Conservation (phyloP, 2,888 invertebrate genomes). For the Nesidiocoris tenuis region DNA sequence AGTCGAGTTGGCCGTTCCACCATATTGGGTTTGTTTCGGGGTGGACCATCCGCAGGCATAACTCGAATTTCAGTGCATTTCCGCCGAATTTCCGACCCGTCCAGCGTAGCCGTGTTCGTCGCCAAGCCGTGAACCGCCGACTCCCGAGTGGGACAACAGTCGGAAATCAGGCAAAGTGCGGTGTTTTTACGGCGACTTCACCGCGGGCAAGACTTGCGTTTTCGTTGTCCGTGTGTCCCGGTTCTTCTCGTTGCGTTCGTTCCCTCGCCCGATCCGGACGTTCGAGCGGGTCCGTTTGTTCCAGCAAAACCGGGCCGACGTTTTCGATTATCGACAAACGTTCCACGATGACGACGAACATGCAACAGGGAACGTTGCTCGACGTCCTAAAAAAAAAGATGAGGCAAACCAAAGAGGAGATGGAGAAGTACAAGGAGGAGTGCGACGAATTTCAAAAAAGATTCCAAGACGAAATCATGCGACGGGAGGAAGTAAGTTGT, state of each 20-base stretch:
- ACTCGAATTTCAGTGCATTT: background rate
- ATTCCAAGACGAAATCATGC: conserved; percentile 91
- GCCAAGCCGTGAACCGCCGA: background rate
- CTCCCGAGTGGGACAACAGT: background rate
- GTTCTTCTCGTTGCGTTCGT: background rate
- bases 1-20: conserved; percentile 37
- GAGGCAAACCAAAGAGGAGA: conserved; percentile 97
- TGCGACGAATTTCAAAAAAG: conserved; percentile 94
- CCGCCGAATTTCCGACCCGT: background rate
- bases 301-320: background rate
- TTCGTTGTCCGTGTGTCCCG: background rate
- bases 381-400: conserved; percentile 99
- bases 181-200: conserved; percentile 10
- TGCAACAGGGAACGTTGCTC: conserved; percentile 89
- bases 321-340: conserved; percentile 1
- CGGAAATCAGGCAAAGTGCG: background rate
- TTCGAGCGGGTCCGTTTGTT: background rate
- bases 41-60: background rate
- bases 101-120: background rate
- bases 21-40: conserved; percentile 35
- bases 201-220: background rate
- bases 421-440: conserved; percentile 97
- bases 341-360: conserved; percentile 77
- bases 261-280: background rate
- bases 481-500: conserved; percentile 93